Evolutionary conservation across 2,113 vertebrate species (phyloP), one percentile per base, ranked within the genome.

Genomic region (Eublepharis macularius): DNA sequence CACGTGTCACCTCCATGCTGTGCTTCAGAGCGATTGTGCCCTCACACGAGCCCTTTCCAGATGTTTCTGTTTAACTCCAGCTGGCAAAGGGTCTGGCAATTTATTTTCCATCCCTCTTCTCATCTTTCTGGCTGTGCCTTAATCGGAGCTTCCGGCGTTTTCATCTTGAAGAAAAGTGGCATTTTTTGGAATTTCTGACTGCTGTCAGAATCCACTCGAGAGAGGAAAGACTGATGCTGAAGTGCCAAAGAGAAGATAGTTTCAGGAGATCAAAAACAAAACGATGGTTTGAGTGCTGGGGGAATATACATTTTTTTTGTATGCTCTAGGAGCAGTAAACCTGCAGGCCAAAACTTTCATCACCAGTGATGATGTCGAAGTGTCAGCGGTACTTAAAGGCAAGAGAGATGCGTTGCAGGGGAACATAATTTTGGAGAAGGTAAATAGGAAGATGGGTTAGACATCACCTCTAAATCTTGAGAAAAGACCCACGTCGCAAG

Each of bases 271-370:
- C 69, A 84, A 89, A 93, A 93, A 87, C 0, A 63, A 90, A 87
- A 88, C 34, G 26, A 24, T 85, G 0, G 0, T 17, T 74, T 45
- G 68, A 92, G 60, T 85, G 84, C 84, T 88, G 82, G 90, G 54
- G 78, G 79, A 83, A 69, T 90, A 88, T 90, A 85, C 3, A 1
- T 24, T 29, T 93, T 76, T 89, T 91, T 91, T n/a, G n/a, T n/a
- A n/a, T n/a, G 84, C 83, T 89, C 14, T 21, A 82, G 70, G 75
- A 86, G 19, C 78, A 89, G 88, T 76, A 92, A 89, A 90, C 83
- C 82, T 84, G 65, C 63, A 87, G 82, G 88, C 90, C 87, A 91
- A 93, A 85, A 89, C 82, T 86, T 94, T 76, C 78, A 73, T 90
- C 83, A 81, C 39, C 84, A 87, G 63, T 1, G 11, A 89, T 89